Conservation (phyloP, 2,797 vertebrate genomes). For the Merluccius polli region DNA sequence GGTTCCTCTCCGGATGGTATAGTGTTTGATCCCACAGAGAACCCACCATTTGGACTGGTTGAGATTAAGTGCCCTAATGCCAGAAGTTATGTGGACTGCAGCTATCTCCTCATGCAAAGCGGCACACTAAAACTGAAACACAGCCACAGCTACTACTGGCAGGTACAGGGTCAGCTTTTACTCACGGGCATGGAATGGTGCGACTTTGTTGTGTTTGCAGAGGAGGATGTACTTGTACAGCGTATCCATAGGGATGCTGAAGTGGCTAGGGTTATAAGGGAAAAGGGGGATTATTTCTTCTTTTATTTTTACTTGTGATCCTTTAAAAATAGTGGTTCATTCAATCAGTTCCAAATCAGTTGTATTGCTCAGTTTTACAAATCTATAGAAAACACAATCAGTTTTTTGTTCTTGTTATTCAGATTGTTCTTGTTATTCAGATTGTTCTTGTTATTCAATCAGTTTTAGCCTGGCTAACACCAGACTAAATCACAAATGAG, state of each 20-base stretch:
- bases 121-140: neutral
- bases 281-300: neutral
- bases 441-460: too few species aligned
- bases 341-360: too few species aligned
- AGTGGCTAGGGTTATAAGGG: neutral
- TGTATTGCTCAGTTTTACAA: too few species aligned
- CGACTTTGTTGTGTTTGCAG: conserved; percentile 11
- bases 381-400: too few species aligned
- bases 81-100: conserved; percentile 17
- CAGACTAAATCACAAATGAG: too few species aligned
- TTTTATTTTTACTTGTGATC: neutral
- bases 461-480: too few species aligned
- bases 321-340: too few species aligned
- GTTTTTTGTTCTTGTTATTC: too few species aligned
- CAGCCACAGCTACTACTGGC: conserved; percentile 16
- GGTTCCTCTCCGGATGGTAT: conserved; percentile 16
- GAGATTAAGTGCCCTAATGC: conserved; percentile 17
- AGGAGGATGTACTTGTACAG: neutral
- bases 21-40: conserved; percentile 17
- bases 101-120: neutral
- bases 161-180: conserved; percentile 14
- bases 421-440: too few species aligned
- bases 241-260: neutral
- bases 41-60: conserved; percentile 12
- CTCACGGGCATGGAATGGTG: conserved; percentile 21